These are phyloP conservation scores for Peribatodes rhomboidaria DNA, from an alignment of 2,888 invertebrate species.

Conservation along the genomic window DNA sequence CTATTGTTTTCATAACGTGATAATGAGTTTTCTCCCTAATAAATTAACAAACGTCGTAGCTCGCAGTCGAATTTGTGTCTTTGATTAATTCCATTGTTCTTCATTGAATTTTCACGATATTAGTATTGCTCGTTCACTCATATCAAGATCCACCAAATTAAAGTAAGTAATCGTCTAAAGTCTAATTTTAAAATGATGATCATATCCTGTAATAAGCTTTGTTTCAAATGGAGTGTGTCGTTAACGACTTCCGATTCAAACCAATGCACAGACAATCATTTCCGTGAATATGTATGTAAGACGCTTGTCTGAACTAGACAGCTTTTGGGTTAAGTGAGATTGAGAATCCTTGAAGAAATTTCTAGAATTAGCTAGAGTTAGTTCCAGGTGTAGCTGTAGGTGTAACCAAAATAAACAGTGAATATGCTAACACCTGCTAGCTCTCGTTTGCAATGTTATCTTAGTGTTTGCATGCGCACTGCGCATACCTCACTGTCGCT, in stretches of 20 bases:
- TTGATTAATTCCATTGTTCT: conserved; percentile 10
- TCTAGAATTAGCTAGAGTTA: conserved; percentile 41
- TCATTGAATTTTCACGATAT: background rate
- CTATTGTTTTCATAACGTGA: conserved; percentile 55
- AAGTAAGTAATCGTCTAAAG: conserved; percentile 16
- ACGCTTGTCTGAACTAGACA: background rate
- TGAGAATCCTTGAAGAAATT: conserved; percentile 29
- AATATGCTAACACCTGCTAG: conserved; percentile 55
- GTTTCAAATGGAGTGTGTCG: conserved; percentile 34
- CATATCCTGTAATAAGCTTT: conserved; percentile 32
- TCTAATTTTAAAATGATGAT: conserved; percentile 26
- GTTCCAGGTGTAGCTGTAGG: conserved; percentile 60
- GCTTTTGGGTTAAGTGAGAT: background rate
- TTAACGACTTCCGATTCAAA: conserved; percentile 30
- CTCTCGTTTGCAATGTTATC: conserved; percentile 53
- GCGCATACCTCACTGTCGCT: conserved; percentile 46
- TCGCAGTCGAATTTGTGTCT: conserved; percentile 2
- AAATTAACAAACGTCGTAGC: conserved; percentile 20
- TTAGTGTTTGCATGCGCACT: conserved; percentile 49
- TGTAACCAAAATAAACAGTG: conserved; percentile 59
- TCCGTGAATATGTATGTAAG: background rate
- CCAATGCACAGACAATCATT: conserved; percentile 17
- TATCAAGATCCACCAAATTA: conserved; percentile 17
- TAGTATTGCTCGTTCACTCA: background rate
- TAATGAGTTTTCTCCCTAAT: conserved; percentile 45